phyloP scores from a whole-genome alignment of 2,888 invertebrate genomes.

The Pantelozetes paolii region DNA sequence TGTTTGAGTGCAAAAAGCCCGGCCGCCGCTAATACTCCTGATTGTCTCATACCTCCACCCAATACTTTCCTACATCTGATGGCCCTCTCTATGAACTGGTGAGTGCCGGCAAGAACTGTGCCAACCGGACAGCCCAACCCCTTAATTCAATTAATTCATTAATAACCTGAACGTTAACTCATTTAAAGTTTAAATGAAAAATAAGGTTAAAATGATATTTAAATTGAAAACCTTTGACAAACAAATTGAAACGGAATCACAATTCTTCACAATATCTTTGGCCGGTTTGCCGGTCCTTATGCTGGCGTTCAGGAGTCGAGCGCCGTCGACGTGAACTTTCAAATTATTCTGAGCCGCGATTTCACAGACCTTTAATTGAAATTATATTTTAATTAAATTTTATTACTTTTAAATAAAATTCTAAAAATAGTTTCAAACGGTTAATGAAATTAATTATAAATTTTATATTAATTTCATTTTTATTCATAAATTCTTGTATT shows the following conservation, averaged over 20 bases:
- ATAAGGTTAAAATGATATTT: no score
- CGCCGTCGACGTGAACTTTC: constrained; percentile 84
- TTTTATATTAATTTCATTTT: no score
- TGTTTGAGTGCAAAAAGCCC: constrained; percentile 74
- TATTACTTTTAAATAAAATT: no score
- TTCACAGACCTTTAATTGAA: constrained; percentile 16
- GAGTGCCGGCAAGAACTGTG: constrained; percentile 72
- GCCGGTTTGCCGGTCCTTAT: constrained; percentile 64
- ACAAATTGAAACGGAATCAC: constrained; percentile 79
- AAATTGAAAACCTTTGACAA: constrained; percentile 56
- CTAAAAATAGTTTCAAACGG: no score
- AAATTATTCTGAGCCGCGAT: constrained; percentile 17
- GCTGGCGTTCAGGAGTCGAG: constrained; percentile 83
- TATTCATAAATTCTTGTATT: no score
- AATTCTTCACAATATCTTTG: constrained; percentile 64
- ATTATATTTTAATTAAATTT: no score
- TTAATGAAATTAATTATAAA: no score
- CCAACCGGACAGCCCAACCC: constrained; percentile 83
- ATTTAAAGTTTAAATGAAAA: no score
- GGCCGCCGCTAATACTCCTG: constrained; percentile 83
- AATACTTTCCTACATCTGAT: constrained; percentile 74
- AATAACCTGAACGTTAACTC: background rate
- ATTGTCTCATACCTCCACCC: constrained; percentile 92
- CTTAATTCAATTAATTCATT: constrained; percentile 47
- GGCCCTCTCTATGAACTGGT: constrained; percentile 69